Percentiles rank a stretch among this genome's conserved stretches.
Conservation (phyloP, 2,797 vertebrate genomes). For the Eleutherodactylus coqui region DNA sequence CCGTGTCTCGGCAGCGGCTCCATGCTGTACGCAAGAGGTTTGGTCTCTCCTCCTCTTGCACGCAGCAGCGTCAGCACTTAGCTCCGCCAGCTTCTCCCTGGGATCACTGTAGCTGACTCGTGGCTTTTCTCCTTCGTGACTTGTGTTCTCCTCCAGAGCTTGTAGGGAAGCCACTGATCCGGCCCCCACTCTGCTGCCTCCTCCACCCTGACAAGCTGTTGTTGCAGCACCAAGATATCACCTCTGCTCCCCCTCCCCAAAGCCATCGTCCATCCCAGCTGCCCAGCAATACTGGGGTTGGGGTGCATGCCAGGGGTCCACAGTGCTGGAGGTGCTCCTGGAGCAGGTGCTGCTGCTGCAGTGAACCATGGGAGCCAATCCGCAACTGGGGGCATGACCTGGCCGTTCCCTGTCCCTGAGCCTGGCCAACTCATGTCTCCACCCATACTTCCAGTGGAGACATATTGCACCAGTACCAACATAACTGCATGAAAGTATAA, state of each 20-base stretch:
- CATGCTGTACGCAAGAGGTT: constrained; percentile 63
- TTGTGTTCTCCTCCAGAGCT: constrained; percentile 33
- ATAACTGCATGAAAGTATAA: too few relatives aligned
- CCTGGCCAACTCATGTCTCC: too few relatives aligned
- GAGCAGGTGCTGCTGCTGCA: constrained; percentile 51
- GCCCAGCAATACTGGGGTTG: constrained; percentile 40
- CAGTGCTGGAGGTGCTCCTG: constrained; percentile 49
- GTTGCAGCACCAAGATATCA: constrained; percentile 62
- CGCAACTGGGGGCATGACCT: too few relatives aligned
- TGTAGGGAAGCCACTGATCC: constrained; percentile 36
- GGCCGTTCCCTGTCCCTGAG: too few relatives aligned
- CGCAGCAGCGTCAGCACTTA: constrained; percentile 50
- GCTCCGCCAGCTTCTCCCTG: constrained; percentile 50
- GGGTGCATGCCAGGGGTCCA: constrained; percentile 7
- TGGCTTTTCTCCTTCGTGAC: not conserved
- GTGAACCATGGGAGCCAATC: constrained; percentile 51
- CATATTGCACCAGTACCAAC: too few relatives aligned
- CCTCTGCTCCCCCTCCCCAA: constrained; percentile 47
- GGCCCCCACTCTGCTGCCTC: constrained; percentile 44
- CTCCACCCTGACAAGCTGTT: constrained; percentile 63
- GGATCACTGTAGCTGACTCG: constrained; percentile 40
- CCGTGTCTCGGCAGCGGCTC: constrained; percentile 66
- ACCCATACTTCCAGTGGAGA: too few relatives aligned
- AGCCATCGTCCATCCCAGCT: constrained; percentile 7
- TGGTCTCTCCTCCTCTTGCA: constrained; percentile 62